Base-by-base conservation (phyloP, 2,113 vertebrate genomes). In the Albula glossodonta region DNA sequence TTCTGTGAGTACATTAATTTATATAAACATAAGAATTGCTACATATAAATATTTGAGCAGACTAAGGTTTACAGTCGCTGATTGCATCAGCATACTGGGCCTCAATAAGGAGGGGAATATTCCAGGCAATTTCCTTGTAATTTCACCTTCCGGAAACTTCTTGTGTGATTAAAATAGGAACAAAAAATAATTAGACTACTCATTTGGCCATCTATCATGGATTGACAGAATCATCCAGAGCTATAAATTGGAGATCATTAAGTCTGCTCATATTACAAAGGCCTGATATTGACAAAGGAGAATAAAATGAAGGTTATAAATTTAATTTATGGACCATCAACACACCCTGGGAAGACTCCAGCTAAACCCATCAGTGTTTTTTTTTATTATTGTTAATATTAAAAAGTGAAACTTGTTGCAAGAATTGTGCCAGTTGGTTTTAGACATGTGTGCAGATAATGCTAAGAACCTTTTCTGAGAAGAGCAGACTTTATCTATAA, bases 201-300 rank as follows among this genome's bases (percentile, higher is more conserved):
- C 78, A 80, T 51, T 25, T 49, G 78, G 78, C 78, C 41, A 80
- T 80, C 15, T 83, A 66, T 83, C 57, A 17, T 22, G 9, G 25
- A 83, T 19, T 63, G 41, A 50, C 82, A 66, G 53, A 63, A 22
- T 70, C 57, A 81, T 13, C 63, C 48, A 41, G 49, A 63, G 17
- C 57, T 51, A 56, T 57, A 50, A 51, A 86, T 86, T 81, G 78
- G 22, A 85, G 15, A 52, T 85, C 49, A 49, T 66, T 83, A 83
- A 49, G 82, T 49, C 25, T 63, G 82, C n/a, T 50, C 31, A 83
- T 83, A 83, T 83, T 60, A 83, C 81, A 83, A 25, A 31, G 57
- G 82, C 48, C 57, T 63, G 41, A 83, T 63, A 83, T 12, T 83
- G 57, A 50, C 49, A 83, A 83, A 83, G 57, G 56, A 83, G 53